Evolutionary conservation across 2,888 invertebrate species (phyloP).

Genomic region (Clostera curtula): DNA sequence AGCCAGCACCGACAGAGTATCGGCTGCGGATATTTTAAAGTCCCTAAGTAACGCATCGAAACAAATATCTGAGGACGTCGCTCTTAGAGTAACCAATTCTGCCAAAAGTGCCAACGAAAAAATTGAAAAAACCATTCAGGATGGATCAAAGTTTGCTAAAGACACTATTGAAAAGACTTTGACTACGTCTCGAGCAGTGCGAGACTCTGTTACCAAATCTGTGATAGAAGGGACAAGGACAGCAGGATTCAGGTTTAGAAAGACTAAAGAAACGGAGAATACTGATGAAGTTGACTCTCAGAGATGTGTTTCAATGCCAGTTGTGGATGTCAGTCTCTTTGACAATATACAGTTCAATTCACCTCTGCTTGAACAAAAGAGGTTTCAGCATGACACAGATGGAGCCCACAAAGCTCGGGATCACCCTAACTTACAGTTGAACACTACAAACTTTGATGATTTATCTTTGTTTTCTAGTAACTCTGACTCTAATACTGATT

Average conservation of each 20-base stretch:
- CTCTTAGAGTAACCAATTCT: slow-evolving; percentile 61
- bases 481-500: slow-evolving; percentile 54
- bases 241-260: slow-evolving; percentile 65
- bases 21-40: slow-evolving; percentile 60
- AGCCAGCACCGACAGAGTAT: slow-evolving; percentile 37
- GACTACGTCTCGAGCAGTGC: slow-evolving; percentile 63
- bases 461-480: slow-evolving; percentile 51
- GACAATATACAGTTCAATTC: slow-evolving; percentile 79
- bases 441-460: slow-evolving; percentile 48
- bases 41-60: slow-evolving; percentile 73
- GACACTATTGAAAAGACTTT: slow-evolving; percentile 63
- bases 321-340: slow-evolving; percentile 75
- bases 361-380: slow-evolving; percentile 67
- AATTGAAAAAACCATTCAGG: slow-evolving; percentile 49
- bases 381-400: slow-evolving; percentile 32
- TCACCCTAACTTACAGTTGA: slow-evolving; percentile 39
- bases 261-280: slow-evolving; percentile 37
- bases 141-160: slow-evolving; percentile 59
- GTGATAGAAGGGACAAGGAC: slow-evolving; percentile 78
- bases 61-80: slow-evolving; percentile 73
- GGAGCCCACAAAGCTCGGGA: slow-evolving; percentile 19
- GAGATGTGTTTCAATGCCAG: slow-evolving; percentile 74
- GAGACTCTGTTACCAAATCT: slow-evolving; percentile 73
- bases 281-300: slow-evolving; percentile 34
- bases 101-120: slow-evolving; percentile 57